These are phyloP conservation scores for Chymomyza costata DNA, from an alignment of 1,140 invertebrate genomes.

Conservation along the genomic window DNA sequence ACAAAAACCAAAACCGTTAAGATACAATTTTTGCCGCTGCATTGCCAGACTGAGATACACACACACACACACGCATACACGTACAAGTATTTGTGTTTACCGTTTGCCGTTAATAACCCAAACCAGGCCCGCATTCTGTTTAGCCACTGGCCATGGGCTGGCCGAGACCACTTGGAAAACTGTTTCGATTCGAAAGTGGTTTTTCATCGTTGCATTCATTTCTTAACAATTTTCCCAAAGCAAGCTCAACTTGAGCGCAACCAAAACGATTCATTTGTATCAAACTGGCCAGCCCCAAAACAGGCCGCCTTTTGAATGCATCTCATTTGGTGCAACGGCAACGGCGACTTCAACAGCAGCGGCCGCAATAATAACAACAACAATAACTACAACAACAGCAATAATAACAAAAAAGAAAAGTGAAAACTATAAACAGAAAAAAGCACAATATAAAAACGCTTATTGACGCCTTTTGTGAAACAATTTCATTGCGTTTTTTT, in stretches of 20 bases:
- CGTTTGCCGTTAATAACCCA: too few relatives aligned
- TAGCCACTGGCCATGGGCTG: too few relatives aligned
- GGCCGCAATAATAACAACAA: conserved; percentile 16
- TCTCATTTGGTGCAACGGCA: conserved; percentile 25
- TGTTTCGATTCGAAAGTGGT: background rate
- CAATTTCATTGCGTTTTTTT: conserved; percentile 34
- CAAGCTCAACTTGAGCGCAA: background rate
- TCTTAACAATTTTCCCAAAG: background rate
- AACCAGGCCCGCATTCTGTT: too few relatives aligned
- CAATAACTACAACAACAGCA: background rate
- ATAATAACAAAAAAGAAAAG: conserved; percentile 37
- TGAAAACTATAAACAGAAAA: conserved; percentile 43
- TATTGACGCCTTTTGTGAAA: conserved; percentile 36
- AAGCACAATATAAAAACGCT: conserved; percentile 15
- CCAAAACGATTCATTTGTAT: too few relatives aligned
- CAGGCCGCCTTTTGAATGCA: conserved; percentile 9
- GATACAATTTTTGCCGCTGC: too few relatives aligned
- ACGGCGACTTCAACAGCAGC: conserved; percentile 23
- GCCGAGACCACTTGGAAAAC: background rate
- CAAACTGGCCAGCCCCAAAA: too few relatives aligned
- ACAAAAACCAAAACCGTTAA: too few relatives aligned
- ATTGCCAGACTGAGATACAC: too few relatives aligned
- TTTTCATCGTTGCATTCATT: background rate
- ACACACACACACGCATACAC: too few relatives aligned
- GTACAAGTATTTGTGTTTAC: too few relatives aligned